Evolutionary conservation across 1,140 invertebrate species (phyloP), one percentile per base, ranked within the genome.

Genomic region (Drosophila gunungcola): DNA sequence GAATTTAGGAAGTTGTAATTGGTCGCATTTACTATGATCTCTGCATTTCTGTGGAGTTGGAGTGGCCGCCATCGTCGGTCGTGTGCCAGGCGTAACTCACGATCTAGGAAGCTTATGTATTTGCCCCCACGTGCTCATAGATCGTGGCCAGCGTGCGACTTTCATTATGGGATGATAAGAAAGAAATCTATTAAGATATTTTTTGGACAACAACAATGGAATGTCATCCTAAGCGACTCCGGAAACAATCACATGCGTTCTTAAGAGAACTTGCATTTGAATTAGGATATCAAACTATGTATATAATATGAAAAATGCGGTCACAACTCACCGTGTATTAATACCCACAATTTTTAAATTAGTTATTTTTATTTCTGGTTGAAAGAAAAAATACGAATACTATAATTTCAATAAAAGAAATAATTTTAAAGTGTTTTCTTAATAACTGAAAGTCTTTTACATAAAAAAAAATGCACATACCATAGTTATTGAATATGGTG

Each of bases 21-120:
- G 51, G 36, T 29, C 52, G 52, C 45, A 51, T 36, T 51, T 41
- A 38, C 41, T 56, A n/a, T 27, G n/a, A 25, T 25, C 21, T 54
- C 48, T 56, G 5, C 36, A 21, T 4, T 13, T n/a, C 36, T 25
- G 13, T 32, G 16, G 27, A 41, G 29, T n/a, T n/a, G n/a, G n/a
- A n/a, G n/a, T n/a, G 25, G 25, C 21, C 21, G 1, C 48, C 32
- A 48, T 74, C 21, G 41, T 49, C 46, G 62, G 83, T 73, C 78
- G 82, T 85, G 82, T 86, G 82, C 56, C 82, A 86, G 52, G 56
- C 55, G 68, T 46, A 58, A 63, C 54, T 70, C 81, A 85, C 81
- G 68, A 75, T 60, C 42, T 57, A 32, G 16, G 16, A 36, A 12
- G 6, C 43, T 56, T 53, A 45, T 41, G 32, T 55, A 80, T 38